Conservation (phyloP, 2,888 invertebrate species). For the Sinelater perroti region DNA sequence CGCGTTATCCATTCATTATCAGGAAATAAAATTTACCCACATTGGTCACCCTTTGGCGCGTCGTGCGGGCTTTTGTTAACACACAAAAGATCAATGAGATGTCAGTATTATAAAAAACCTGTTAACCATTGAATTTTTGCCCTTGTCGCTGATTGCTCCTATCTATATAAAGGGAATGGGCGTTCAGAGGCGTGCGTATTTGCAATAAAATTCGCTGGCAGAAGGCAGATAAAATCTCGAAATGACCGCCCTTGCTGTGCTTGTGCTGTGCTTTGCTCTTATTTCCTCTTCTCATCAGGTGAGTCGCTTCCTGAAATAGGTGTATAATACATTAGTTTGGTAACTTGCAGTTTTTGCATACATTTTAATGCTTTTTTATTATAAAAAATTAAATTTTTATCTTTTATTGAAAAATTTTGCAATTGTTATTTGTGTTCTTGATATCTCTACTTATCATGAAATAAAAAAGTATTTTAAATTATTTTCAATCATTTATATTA, state of each 20-base stretch:
- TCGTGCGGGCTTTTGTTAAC: constrained; percentile 10
- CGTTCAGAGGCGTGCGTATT: not conserved
- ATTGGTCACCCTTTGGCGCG: constrained; percentile 11
- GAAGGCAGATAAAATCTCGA: constrained; percentile 6
- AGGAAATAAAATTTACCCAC: constrained; percentile 18
- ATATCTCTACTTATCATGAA: too few relatives aligned
- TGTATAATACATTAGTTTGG: too few relatives aligned
- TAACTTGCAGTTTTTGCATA: too few relatives aligned
- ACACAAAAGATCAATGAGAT: constrained; percentile 8
- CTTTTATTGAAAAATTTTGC: too few relatives aligned
- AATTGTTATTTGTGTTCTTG: too few relatives aligned
- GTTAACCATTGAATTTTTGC: too few relatives aligned
- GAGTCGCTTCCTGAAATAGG: too few relatives aligned
- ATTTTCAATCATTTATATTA: too few relatives aligned
- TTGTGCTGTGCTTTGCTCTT: not conserved
- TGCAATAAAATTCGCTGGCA: constrained; percentile 1
- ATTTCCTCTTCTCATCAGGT: constrained; percentile 6
- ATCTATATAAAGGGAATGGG: constrained; percentile 15
- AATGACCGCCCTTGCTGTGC: not conserved
- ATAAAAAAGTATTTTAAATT: too few relatives aligned
- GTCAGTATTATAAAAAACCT: too few relatives aligned
- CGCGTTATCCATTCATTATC: constrained; percentile 5
- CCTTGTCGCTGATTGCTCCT: not conserved
- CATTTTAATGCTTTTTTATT: too few relatives aligned
- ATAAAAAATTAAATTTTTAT: too few relatives aligned